A percentile compares a stretch with the other conserved stretches of the same genome.
These are phyloP conservation scores for Amphipoea lucens DNA, from an alignment of 2,888 invertebrate species.

Conservation along the genomic window DNA sequence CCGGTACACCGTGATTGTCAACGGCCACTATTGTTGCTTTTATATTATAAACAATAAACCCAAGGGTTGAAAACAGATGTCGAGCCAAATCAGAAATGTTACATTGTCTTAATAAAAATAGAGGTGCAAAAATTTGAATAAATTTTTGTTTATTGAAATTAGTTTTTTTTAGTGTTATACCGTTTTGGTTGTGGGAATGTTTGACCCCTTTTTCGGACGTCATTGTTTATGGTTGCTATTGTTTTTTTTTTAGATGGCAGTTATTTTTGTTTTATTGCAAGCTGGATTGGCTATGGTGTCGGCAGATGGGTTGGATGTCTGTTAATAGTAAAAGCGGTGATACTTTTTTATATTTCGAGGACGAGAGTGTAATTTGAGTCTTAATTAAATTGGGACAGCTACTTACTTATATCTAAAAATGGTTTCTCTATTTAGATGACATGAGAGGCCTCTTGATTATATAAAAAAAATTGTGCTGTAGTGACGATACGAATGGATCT, in stretches of 20 bases:
- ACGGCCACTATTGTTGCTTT: constrained; percentile 82
- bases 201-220: constrained; percentile 83
- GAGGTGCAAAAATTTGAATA: constrained; percentile 83
- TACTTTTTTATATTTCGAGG: neutral
- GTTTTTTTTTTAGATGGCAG: constrained; percentile 74
- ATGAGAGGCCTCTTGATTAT: neutral
- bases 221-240: constrained; percentile 78
- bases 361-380: neutral
- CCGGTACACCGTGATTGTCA: constrained; percentile 86
- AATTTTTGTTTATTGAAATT: constrained; percentile 78
- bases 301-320: constrained; percentile 71
- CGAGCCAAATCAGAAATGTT: constrained; percentile 72
- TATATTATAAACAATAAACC: constrained; percentile 82
- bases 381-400: neutral
- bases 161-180: constrained; percentile 78
- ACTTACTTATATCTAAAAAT: no score
- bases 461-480: neutral
- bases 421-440: neutral
- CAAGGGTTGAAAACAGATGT: constrained; percentile 84
- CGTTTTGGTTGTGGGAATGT: constrained; percentile 82
- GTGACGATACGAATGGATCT: neutral
- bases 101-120: constrained; percentile 85
- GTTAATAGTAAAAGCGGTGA: constrained; percentile 35
- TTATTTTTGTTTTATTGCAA: constrained; percentile 78
- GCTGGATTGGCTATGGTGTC: constrained; percentile 69